Conservation (phyloP, 2,113 vertebrate species). For the Gavia stellata region DNA sequence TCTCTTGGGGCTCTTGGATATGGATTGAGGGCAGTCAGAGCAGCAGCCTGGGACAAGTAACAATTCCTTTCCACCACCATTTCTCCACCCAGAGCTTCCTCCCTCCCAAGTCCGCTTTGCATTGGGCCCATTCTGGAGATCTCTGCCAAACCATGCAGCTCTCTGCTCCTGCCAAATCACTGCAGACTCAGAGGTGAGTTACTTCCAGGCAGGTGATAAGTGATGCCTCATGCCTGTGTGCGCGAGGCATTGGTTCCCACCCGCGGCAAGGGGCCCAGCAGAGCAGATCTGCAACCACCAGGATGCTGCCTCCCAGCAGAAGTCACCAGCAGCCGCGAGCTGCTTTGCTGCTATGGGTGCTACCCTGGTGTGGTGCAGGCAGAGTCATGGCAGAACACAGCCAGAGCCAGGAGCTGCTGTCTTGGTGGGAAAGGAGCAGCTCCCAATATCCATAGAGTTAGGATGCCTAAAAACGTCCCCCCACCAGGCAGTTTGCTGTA, state of each 20-base stretch:
- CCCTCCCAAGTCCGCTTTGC: background rate
- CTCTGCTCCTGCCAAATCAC: background rate
- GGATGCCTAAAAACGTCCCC: background rate
- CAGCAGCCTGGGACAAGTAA: background rate
- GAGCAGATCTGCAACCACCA: background rate
- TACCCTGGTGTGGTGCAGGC: background rate
- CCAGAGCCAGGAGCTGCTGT: background rate
- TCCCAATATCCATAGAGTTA: background rate
- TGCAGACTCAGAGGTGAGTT: background rate
- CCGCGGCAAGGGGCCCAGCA: background rate
- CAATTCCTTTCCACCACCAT: background rate
- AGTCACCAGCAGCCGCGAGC: background rate
- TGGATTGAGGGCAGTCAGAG: background rate
- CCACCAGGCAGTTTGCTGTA: background rate
- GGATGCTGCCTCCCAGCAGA: background rate
- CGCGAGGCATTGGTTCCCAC: rapidly evolving
- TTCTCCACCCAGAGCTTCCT: background rate
- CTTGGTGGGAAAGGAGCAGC: background rate
- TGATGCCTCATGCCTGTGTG: background rate
- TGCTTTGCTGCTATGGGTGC: background rate
- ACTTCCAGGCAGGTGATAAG: background rate
- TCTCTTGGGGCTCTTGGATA: background rate
- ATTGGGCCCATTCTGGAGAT: background rate
- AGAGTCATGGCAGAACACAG: background rate
- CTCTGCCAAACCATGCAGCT: background rate